Evolutionary conservation across 1,140 invertebrate species (phyloP).

Genomic region (Stegodyphus dumicola): DNA sequence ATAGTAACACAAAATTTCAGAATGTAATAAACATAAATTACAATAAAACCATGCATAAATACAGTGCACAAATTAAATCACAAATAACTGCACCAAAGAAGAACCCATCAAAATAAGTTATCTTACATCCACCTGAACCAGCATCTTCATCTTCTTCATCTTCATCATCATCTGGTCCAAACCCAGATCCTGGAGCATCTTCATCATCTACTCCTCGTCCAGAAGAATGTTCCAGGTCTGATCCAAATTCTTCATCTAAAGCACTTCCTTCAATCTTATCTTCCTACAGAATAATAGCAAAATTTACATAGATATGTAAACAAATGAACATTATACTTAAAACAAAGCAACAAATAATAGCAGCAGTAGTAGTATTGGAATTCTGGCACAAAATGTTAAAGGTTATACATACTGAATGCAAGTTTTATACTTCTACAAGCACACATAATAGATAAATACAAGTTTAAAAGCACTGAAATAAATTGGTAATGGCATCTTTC

Average conservation of each 20-base stretch:
- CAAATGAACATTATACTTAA: neutral
- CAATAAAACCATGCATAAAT: neutral
- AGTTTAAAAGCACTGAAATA: neutral
- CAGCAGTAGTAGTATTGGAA: neutral
- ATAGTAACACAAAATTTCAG: too few species aligned
- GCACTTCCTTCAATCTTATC: constrained; percentile 60
- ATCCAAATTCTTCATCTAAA: constrained; percentile 53
- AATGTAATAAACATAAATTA: too few species aligned
- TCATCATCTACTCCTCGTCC: constrained; percentile 63
- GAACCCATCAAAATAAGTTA: neutral
- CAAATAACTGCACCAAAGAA: neutral
- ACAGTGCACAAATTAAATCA: neutral
- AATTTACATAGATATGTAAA: neutral
- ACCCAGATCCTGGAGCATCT: constrained; percentile 62
- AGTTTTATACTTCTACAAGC: neutral
- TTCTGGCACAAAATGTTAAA: neutral
- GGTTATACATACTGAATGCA: neutral
- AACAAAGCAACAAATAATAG: neutral
- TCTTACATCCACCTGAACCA: constrained; percentile 58
- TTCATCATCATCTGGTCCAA: constrained; percentile 60
- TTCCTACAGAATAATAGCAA: constrained; percentile 1
- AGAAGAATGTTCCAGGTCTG: constrained; percentile 55
- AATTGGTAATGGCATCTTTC: too few species aligned
- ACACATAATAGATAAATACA: neutral
- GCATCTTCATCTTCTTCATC: constrained; percentile 54